phyloP scores from a whole-genome alignment of 2,888 invertebrate genomes.

The Leptopterna dolabrata region DNA sequence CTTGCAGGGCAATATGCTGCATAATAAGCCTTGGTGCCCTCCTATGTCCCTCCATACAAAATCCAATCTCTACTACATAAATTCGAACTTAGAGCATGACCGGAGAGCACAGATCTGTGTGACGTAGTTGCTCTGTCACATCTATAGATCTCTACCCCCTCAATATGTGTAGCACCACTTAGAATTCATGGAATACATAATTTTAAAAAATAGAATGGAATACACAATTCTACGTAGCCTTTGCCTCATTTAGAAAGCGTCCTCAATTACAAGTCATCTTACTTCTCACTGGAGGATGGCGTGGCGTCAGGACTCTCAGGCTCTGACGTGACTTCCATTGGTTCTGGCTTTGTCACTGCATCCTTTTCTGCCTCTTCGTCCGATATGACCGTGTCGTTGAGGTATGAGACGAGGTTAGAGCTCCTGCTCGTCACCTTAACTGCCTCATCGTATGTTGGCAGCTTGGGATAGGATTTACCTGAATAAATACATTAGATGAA shows the following conservation, averaged over 20 bases:
- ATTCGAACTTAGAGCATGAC: too few relatives aligned
- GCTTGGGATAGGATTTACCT: not conserved
- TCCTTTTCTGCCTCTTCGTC: conserved; percentile 54
- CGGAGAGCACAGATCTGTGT: too few relatives aligned
- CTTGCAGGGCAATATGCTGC: too few relatives aligned
- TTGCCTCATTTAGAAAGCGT: not conserved
- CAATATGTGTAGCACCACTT: too few relatives aligned
- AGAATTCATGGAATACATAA: too few relatives aligned
- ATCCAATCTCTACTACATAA: too few relatives aligned
- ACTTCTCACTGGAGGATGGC: conserved; percentile 37
- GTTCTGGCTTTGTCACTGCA: conserved; percentile 14
- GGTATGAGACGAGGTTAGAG: conserved; percentile 55
- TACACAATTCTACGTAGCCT: too few relatives aligned
- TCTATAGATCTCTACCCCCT: too few relatives aligned
- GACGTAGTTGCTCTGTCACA: too few relatives aligned
- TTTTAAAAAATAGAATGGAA: too few relatives aligned
- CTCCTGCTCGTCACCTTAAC: conserved; percentile 34
- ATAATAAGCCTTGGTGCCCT: too few relatives aligned
- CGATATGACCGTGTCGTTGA: conserved; percentile 56
- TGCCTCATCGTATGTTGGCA: not conserved
- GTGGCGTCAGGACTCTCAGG: conserved; percentile 13
- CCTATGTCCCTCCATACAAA: too few relatives aligned
- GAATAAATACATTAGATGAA: not conserved
- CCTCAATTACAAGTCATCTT: not conserved
- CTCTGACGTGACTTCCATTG: conserved; percentile 24